Conservation (phyloP, 2,113 vertebrate species). For the Procapra przewalskii region DNA sequence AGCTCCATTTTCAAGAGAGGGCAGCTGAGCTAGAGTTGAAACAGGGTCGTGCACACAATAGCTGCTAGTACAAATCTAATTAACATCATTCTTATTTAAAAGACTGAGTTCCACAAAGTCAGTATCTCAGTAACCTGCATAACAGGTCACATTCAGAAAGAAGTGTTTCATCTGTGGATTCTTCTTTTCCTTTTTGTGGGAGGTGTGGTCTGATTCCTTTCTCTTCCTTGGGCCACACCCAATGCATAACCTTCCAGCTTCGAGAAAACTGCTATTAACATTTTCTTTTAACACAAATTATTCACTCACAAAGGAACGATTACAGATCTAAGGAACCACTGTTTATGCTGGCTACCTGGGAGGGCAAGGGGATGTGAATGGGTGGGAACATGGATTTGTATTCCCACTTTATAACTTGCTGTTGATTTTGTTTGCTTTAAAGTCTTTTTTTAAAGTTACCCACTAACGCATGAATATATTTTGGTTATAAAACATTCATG, state of each 20-base stretch:
- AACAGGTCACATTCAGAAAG: not conserved
- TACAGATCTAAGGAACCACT: not conserved
- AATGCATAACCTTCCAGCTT: not conserved
- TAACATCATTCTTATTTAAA: not conserved
- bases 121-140: rapidly evolving
- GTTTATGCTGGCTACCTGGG: not conserved
- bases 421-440: not conserved
- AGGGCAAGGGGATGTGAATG: not conserved
- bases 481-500: not conserved
- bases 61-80: constrained; percentile 13
- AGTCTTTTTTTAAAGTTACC: not conserved
- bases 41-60: not conserved
- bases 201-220: not conserved
- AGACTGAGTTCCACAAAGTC: not conserved
- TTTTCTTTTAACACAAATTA: not conserved
- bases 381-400: not conserved
- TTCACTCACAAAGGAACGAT: not conserved
- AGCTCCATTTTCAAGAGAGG: not conserved
- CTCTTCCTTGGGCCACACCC: not conserved
- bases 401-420: not conserved
- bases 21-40: not conserved
- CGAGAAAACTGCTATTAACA: not conserved
- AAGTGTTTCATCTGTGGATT: too few relatives aligned
- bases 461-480: not conserved
- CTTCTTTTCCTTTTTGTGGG: not conserved